Conservation (phyloP, 92 coral and sea anemone genomes). For the Bergia sp. region DNA sequence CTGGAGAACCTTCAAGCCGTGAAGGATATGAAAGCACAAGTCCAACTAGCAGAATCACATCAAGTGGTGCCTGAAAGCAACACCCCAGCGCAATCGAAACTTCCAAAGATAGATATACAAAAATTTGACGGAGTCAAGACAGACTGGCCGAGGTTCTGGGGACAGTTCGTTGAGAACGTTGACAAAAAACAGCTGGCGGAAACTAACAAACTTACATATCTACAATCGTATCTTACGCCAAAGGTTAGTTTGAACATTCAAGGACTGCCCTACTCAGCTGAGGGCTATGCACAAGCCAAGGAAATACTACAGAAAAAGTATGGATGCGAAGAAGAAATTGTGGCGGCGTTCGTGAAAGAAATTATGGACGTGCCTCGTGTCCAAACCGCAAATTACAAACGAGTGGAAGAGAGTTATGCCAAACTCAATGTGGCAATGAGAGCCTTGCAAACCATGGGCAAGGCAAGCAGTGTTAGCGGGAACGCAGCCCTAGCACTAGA, state of each 20-base stretch:
- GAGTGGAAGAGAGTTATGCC: conserved; percentile 12
- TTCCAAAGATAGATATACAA: neutral
- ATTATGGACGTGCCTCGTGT: neutral
- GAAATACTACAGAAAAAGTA: conserved; percentile 16
- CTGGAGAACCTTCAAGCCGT: conserved; percentile 6
- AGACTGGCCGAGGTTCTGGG: conserved; percentile 32
- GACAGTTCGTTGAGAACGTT: conserved; percentile 20
- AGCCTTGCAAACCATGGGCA: conserved; percentile 41
- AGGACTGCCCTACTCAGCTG: conserved; percentile 26
- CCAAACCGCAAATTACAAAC: conserved; percentile 4
- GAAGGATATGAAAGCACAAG: neutral
- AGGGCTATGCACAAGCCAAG: conserved; percentile 35
- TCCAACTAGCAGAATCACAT: neutral
- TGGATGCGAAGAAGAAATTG: neutral
- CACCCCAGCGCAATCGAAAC: neutral
- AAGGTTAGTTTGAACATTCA: neutral
- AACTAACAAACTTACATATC: conserved; percentile 1
- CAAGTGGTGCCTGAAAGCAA: neutral
- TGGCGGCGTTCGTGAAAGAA: neutral
- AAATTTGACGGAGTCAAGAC: neutral
- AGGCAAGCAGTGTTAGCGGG: conserved; percentile 27
- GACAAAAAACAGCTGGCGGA: neutral
- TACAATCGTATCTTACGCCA: conserved; percentile 14
- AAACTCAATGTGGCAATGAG: conserved; percentile 17
- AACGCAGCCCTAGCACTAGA: conserved; percentile 42